Base-by-base conservation (phyloP, 2,888 invertebrate species). In the Patella ulyssiponensis region DNA sequence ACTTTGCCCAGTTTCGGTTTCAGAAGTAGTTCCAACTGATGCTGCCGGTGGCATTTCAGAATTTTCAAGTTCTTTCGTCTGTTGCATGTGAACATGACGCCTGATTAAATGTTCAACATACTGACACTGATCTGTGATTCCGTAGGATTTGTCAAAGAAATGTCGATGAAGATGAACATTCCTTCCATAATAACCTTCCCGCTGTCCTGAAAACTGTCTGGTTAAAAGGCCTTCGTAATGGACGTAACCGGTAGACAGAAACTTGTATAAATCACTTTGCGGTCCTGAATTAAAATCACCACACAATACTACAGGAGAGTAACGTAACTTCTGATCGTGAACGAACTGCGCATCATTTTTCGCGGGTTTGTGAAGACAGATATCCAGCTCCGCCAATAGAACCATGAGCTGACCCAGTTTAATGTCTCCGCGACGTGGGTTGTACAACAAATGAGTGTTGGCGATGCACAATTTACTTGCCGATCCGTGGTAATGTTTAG, bases 361-460 rank as follows among this genome's bases (percentile, higher is more conserved):
- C 71, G n/a, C 73, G 69, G 54, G 20, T 12, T 15, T 20, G 14
- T 23, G 64, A 23, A 64, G 69, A 83, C 96, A 94, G 85, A 95
- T 93, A 84, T 97, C 96, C 5, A 99, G 93, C 92, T 97, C 96
- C 0, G 96, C 95, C 15, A 99, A 92, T 12, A 99, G 92, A 56
- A 96, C 90, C 87, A 96, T 95, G 64, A 95, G 93, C 92, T 99
- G 99, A 0, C 96, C 97, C 53, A 98, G 93, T 84, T 98, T 94
- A 0, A 98, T 94, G 91, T 99, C 98, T 27, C 96, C 95, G 64
- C 99, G 93, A 84, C 93, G 94, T 0, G 97, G 97, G 93, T 99
- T 99, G 91, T 96, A 99, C 14, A 99, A 93, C 71, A 99, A 93
- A 92, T 99, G 99, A 0, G 99, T 99, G 15, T 97, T 99, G 4